Evolutionary conservation across 2,888 invertebrate genomes (phyloP).

Genomic region (Anagyrus pseudococci): DNA sequence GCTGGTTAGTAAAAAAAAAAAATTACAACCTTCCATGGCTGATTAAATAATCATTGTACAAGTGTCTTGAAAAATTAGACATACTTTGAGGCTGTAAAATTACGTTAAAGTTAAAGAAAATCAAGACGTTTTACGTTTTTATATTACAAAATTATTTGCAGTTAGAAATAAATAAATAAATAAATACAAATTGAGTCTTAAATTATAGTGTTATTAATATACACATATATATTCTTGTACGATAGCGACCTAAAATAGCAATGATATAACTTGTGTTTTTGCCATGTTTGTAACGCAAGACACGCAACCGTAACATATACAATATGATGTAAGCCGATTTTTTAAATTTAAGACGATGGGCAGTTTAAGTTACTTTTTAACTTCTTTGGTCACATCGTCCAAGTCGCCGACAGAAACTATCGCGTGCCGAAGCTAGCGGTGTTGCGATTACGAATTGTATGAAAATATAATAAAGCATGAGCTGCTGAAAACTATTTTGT

Average conservation of each 20-base stretch:
- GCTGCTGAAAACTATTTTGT: constrained; percentile 51
- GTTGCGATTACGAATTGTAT: constrained; percentile 46
- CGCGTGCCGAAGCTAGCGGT: constrained; percentile 28
- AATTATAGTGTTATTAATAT: not conserved
- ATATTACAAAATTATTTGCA: constrained; percentile 13
- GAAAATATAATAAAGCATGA: constrained; percentile 56
- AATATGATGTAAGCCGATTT: constrained; percentile 25
- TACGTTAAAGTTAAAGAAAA: constrained; percentile 19
- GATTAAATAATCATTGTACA: constrained; percentile 23
- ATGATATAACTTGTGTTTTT: constrained; percentile 26
- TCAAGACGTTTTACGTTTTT: constrained; percentile 3
- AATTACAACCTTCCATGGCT: constrained; percentile 6
- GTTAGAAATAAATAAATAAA: too few species aligned
- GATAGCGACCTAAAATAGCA: constrained; percentile 13
- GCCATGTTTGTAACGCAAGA: constrained; percentile 25
- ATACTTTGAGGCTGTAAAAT: constrained; percentile 21
- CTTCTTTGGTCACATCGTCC: constrained; percentile 6
- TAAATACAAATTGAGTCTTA: constrained; percentile 1
- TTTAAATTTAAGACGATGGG: constrained; percentile 10
- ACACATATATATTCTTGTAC: constrained; percentile 1
- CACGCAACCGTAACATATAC: too few species aligned
- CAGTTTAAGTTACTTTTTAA: constrained; percentile 1
- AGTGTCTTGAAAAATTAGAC: constrained; percentile 13
- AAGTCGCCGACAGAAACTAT: not conserved
- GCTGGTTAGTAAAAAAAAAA: not conserved